phyloP scores from a whole-genome alignment of 2,113 vertebrate species.

The Ciconia maguari region DNA sequence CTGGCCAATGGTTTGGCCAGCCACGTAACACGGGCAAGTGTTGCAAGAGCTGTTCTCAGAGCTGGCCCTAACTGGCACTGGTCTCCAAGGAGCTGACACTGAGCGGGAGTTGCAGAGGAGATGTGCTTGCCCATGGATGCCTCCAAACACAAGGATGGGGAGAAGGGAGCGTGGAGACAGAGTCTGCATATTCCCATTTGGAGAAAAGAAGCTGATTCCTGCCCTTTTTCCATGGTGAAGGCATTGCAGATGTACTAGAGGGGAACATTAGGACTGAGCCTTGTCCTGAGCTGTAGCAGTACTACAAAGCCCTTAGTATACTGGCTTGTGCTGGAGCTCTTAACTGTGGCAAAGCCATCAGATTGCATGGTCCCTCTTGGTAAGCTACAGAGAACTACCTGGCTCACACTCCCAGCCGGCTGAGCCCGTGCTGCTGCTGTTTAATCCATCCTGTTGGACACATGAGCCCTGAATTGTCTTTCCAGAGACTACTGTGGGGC shows the following conservation, averaged over 20 bases:
- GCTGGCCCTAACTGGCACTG: background rate
- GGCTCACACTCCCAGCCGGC: background rate
- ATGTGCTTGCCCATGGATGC: background rate
- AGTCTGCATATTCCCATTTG: background rate
- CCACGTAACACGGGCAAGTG: background rate
- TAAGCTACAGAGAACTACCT: background rate
- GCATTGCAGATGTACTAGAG: background rate
- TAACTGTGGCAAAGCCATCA: background rate
- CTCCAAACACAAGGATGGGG: background rate
- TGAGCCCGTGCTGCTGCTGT: background rate
- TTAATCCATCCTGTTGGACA: background rate
- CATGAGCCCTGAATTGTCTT: background rate
- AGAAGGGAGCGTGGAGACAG: background rate
- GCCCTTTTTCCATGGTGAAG: background rate
- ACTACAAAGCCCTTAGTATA: background rate
- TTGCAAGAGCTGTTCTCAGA: background rate
- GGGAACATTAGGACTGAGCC: background rate
- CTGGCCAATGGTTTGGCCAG: background rate
- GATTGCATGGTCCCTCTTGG: background rate
- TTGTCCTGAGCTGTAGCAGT: background rate
- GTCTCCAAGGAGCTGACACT: background rate
- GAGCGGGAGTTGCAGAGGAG: background rate
- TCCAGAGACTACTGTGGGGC: background rate
- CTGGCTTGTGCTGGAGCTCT: background rate
- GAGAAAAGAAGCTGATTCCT: background rate